A percentile compares a stretch with the other conserved stretches of the same genome.
These are phyloP conservation scores for Drosophila repletoides DNA, from an alignment of 1,140 invertebrate genomes.

Conservation along the genomic window DNA sequence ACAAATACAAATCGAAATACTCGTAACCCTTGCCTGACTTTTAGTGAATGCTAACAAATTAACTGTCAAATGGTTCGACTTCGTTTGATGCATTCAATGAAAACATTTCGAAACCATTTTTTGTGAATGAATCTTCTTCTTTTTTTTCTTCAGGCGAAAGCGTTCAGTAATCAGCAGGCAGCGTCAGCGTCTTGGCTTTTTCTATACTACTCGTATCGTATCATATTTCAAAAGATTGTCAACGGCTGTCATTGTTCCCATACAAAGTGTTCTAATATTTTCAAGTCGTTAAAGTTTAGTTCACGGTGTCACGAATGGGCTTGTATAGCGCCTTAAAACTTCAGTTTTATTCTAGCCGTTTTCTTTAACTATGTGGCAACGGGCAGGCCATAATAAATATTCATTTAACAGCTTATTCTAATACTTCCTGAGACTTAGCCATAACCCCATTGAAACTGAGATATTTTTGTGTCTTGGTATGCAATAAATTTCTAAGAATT, in stretches of 20 bases:
- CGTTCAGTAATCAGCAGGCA: conserved; percentile 37
- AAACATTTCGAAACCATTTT: conserved; percentile 57
- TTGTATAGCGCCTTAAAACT: conserved; percentile 15
- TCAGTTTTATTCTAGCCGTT: conserved; percentile 35
- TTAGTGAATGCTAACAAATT: conserved; percentile 70
- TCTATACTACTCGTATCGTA: conserved; percentile 45
- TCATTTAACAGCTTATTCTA: too few species aligned
- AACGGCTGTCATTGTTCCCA: conserved; percentile 61
- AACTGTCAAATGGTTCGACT: conserved; percentile 68
- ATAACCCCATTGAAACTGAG: too few species aligned
- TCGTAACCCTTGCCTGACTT: too few species aligned
- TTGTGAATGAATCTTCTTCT: conserved; percentile 40
- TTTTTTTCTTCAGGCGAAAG: conserved; percentile 29
- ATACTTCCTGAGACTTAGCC: too few species aligned
- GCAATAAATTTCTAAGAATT: too few species aligned
- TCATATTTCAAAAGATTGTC: conserved; percentile 70
- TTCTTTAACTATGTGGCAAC: too few species aligned
- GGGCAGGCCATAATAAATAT: too few species aligned
- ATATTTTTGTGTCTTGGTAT: too few species aligned
- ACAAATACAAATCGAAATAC: too few species aligned
- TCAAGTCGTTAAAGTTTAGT: conserved; percentile 35
- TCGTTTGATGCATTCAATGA: conserved; percentile 60
- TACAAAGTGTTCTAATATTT: conserved; percentile 43
- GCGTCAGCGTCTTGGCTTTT: conserved; percentile 3
- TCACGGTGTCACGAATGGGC: conserved; percentile 5